Evolutionary conservation across 2,113 vertebrate genomes (phyloP).

Genomic region (Erpornis zantholeuca): DNA sequence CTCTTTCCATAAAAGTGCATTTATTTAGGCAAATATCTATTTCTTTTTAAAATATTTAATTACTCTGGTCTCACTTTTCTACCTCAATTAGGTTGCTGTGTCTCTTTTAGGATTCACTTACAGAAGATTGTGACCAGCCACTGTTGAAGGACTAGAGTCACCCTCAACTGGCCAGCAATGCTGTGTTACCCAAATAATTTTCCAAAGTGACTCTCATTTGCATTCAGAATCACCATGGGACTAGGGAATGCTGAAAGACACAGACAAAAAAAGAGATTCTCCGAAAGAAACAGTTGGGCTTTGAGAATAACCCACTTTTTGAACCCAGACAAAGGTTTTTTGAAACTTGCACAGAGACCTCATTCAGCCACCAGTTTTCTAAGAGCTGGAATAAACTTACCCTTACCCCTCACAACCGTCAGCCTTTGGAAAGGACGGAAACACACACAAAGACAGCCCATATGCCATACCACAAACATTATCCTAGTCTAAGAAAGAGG

Average conservation of each 20-base stretch:
- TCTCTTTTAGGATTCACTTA: not conserved
- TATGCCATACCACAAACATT: rapidly evolving
- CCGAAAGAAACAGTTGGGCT: not conserved
- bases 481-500: not conserved
- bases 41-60: not conserved
- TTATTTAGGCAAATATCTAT: not conserved
- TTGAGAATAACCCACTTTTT: constrained; percentile 14
- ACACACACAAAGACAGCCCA: not conserved
- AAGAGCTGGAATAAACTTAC: not conserved
- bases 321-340: not conserved
- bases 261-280: not conserved
- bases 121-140: not conserved
- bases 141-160: not conserved
- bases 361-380: not conserved
- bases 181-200: not conserved
- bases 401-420: not conserved
- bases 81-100: not conserved
- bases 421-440: not conserved
- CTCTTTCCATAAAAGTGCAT: not conserved
- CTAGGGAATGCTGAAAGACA: not conserved
- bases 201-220: not conserved
- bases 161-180: not conserved
- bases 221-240: not conserved
- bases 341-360: constrained; percentile 1
- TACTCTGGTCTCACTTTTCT: not conserved